Base-by-base conservation (phyloP, 1,140 invertebrate genomes). In the Octopus sinensis region DNA sequence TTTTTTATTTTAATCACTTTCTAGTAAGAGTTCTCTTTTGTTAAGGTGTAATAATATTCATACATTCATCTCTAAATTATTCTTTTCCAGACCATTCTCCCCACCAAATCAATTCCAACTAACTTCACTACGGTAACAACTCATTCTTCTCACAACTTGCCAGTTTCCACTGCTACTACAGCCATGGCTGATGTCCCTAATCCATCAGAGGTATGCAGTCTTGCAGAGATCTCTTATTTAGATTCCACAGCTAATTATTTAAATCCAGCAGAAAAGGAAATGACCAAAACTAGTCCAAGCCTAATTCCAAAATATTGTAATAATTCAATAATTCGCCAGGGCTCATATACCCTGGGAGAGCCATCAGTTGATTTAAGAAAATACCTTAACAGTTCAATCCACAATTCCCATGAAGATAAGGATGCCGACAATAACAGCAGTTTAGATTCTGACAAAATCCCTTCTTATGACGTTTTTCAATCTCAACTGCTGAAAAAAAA, bases 311-410 rank as follows among this genome's bases (percentile, higher is more conserved):
- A 43, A 0, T 43, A 73, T 73, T 10, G 6, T 13, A 73, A 4
- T 73, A 6, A 73, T 17, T 73, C 68, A 4, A 4, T 13, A 73
- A 73, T 84, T 43, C 80, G 84, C 6, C 79, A 80, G 53, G 84
- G 82, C 13, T 87, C 87, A 4, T 86, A 88, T 53, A 87, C 85
- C 4, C 73, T 87, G 9, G 80, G 82, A 30, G 75, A 85, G 5
- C 84, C 86, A 4, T 87, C 86, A 3, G 84, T 85, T 7, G 85
- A 83, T 62, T 78, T 73, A 73, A 23, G 17, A n/a, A 73, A 73
- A 43, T 43, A 43, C 30, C 3, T 43, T 2, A 43, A 43, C 30
- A 43, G 3, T 43, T 43, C 30, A 43, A 43, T 43, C 30, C 30
- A 43, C 30, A 43, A 43, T 43, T 43, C 30, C 30, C 30, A 43